Evolutionary conservation across 2,797 vertebrate genomes (phyloP), one percentile per base, ranked within the genome.

Genomic region (Acanthurus leucopareius): DNA sequence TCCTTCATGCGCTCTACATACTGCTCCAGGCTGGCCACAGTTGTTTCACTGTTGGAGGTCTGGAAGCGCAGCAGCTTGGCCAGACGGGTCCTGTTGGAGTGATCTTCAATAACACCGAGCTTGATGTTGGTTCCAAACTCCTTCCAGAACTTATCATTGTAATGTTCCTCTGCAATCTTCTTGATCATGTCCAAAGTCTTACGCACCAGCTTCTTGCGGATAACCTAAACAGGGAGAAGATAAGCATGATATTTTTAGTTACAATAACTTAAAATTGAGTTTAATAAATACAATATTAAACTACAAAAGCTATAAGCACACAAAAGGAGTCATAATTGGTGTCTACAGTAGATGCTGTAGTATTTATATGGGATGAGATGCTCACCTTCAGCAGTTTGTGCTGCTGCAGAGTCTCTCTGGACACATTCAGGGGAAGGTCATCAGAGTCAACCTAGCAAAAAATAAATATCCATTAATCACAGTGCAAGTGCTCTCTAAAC

Each of bases 1-100:
- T 99, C 98, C 86, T 99, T 99, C 98, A 99, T 99, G 91, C 98
- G 97, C 94, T 98, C 98, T 86, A 99, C 97, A 56, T 99, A 99
- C 49, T 98, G 96, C 88, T 99, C 98, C 75, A 99, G 94, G 83
- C 98, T 99, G 32, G 97, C 90, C 59, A 96, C 74, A 2, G 57
- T 91, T 0, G 94, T 95, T 3, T 98, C 94, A 38, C 97, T 96
- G 90, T 99, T 94, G 69, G 98, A 99, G 45, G 98, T 97, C 88
- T 98, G 97, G 94, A 99, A 99, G 49, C 98, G 95, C 72, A 99
- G 97, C 80, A 99, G 97, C 85, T 99, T 99, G 82, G 98, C 98
- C 53, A 99, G 94, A 14, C 98, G 96, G 7, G 98, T 99, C 77
- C 98, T 94, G 92, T 99, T 99, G 47, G 98, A 99, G 91, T 99